Conservation (phyloP, 2,888 invertebrate genomes). For the Watsonalla binaria region DNA sequence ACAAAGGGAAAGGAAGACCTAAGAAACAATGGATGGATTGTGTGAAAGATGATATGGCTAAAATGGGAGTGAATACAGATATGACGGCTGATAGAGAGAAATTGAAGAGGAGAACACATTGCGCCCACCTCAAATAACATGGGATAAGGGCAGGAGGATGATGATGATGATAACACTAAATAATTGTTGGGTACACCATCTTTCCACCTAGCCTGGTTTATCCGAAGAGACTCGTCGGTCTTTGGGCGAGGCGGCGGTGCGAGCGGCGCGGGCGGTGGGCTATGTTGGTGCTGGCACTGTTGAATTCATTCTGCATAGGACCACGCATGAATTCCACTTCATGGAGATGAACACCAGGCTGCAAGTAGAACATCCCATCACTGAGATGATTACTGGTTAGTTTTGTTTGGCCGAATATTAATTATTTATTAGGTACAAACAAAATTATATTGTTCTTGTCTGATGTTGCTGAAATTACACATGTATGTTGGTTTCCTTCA, state of each 20-base stretch:
- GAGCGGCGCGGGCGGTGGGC: constrained; percentile 95
- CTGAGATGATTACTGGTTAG: constrained; percentile 96
- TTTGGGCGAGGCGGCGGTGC: constrained; percentile 94
- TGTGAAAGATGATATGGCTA: no score
- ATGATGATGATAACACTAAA: no score
- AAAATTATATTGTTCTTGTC: background rate
- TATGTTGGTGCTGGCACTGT: constrained; percentile 99
- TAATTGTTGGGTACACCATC: no score
- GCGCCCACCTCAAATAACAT: no score
- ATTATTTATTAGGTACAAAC: background rate
- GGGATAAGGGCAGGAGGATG: no score
- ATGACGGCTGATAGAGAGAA: no score
- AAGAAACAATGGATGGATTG: no score
- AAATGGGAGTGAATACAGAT: no score
- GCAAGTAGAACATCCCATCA: constrained; percentile 97
- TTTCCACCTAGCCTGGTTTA: constrained; percentile 84
- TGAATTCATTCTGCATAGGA: constrained; percentile 96
- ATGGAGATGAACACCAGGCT: constrained; percentile 99
- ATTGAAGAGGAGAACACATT: no score
- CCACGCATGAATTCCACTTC: constrained; percentile 94
- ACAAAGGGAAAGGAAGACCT: no score
- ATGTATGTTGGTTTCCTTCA: background rate
- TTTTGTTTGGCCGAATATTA: background rate
- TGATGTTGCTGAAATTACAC: background rate
- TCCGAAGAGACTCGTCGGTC: constrained; percentile 85